Evolutionary conservation across 2,797 vertebrate species (phyloP).

Genomic region (Decapterus maruadsi): DNA sequence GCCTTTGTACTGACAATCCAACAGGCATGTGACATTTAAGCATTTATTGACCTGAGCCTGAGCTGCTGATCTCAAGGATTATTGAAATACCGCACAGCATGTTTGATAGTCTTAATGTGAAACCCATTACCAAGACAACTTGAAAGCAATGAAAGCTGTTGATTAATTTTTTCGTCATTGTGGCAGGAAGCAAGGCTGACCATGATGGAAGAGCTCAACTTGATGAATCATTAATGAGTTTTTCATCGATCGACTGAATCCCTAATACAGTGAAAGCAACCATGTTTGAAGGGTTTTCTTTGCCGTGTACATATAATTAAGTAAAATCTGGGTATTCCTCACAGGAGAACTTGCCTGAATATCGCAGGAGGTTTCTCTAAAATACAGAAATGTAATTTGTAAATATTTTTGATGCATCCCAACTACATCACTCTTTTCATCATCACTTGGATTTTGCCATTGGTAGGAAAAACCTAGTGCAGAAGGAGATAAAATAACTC

Average conservation of each 20-base stretch:
- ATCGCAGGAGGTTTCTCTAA: neutral
- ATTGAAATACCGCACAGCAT: constrained; percentile 50
- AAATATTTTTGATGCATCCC: neutral
- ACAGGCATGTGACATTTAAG: constrained; percentile 64
- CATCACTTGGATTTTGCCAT: too few species aligned
- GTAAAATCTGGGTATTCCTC: neutral
- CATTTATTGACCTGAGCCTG: constrained; percentile 51
- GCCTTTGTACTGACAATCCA: constrained; percentile 51
- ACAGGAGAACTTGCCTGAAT: neutral
- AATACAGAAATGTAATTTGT: neutral
- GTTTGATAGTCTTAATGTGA: constrained; percentile 31
- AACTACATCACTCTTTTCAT: neutral
- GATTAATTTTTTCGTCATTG: constrained; percentile 40
- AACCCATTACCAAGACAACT: constrained; percentile 39
- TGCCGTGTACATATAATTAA: neutral
- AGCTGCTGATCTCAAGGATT: constrained; percentile 57
- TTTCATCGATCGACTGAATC: constrained; percentile 65
- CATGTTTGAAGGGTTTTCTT: constrained; percentile 8
- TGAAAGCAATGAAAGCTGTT: constrained; percentile 32
- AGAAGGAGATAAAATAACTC: constrained; percentile 10
- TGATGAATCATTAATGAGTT: constrained; percentile 80
- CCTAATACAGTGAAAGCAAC: constrained; percentile 16
- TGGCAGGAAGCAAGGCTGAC: constrained; percentile 59
- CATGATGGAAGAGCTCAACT: constrained; percentile 62
- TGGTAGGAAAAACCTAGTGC: neutral